phyloP scores from a whole-genome alignment of 2,113 vertebrate genomes.

The Marmota flaviventris region DNA sequence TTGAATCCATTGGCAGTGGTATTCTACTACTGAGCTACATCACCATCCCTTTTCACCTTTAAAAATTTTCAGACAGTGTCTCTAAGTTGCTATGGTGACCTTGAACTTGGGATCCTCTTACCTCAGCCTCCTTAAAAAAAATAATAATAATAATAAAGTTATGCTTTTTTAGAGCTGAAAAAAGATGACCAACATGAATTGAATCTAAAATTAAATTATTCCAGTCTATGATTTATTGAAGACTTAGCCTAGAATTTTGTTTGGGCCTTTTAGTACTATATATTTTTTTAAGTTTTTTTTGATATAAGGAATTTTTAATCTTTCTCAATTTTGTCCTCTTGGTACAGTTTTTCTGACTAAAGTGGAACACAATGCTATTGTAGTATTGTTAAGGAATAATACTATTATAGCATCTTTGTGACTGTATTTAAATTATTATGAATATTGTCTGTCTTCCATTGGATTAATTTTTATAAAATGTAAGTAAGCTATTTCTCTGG shows the following conservation, averaged over 20 bases:
- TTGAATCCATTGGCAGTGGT: no score
- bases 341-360: not conserved
- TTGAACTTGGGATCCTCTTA: no score
- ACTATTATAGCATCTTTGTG: not conserved
- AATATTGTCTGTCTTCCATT: conserved; percentile 25
- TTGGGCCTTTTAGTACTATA: not conserved
- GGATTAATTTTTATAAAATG: conserved; percentile 10
- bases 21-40: no score
- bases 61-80: no score
- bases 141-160: not conserved
- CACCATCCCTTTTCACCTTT: no score
- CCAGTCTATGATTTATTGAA: not conserved
- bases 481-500: not conserved
- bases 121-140: no score
- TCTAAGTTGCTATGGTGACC: no score
- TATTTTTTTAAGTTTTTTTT: not conserved
- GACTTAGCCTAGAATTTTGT: conserved; percentile 45
- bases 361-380: not conserved
- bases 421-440: not conserved
- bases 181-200: not conserved
- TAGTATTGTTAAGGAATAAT: not conserved
- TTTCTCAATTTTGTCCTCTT: not conserved
- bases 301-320: not conserved
- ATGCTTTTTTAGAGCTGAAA: not conserved
- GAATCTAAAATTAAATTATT: conserved; percentile 16